Conservation (phyloP, 2,797 vertebrate genomes). For the Alosa sapidissima region DNA sequence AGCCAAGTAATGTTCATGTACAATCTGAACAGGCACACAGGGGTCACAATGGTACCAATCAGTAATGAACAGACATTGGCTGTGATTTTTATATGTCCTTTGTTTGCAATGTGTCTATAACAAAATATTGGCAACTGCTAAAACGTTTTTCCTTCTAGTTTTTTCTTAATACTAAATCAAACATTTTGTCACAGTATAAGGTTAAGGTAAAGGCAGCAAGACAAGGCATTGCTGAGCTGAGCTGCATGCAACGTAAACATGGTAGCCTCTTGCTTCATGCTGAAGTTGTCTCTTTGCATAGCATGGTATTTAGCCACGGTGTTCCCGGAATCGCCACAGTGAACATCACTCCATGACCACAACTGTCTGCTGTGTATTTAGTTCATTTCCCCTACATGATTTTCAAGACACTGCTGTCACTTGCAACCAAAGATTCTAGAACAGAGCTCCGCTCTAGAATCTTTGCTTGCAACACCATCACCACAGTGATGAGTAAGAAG, state of each 20-base stretch:
- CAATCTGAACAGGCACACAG: not conserved
- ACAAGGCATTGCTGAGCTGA: too few relatives aligned
- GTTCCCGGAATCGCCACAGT: not conserved
- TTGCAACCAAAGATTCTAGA: not conserved
- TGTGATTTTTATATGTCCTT: not conserved
- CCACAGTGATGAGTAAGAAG: not conserved
- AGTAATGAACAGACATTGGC: not conserved
- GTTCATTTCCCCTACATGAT: slow-evolving; percentile 16
- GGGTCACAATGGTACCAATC: not conserved
- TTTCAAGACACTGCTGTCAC: not conserved
- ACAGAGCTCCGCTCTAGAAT: too few relatives aligned
- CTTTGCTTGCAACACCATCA: not conserved
- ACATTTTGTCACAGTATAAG: not conserved
- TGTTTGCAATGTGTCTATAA: not conserved
- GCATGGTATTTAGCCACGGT: not conserved
- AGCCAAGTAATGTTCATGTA: too few relatives aligned
- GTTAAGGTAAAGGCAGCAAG: too few relatives aligned
- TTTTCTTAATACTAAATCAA: not conserved
- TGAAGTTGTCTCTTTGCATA: not conserved
- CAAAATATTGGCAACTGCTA: not conserved
- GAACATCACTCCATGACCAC: not conserved
- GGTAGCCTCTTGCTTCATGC: not conserved
- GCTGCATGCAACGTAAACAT: not conserved
- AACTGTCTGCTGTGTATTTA: not conserved
- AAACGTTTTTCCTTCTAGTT: not conserved